These are phyloP conservation scores for Ceratosolen fusciceps DNA, from an alignment of 1,140 invertebrate genomes.

Conservation along the genomic window DNA sequence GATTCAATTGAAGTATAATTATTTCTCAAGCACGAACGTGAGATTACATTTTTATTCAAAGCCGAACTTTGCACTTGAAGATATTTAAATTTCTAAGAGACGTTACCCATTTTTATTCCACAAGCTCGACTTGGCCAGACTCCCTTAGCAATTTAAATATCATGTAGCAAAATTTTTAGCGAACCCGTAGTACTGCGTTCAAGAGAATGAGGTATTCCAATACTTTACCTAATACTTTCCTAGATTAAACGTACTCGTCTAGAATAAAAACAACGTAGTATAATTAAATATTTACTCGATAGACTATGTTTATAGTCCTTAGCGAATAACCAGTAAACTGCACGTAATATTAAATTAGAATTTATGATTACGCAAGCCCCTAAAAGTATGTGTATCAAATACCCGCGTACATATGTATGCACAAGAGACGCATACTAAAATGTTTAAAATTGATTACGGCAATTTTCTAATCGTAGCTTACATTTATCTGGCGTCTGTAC, in stretches of 20 bases:
- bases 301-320: too few relatives aligned
- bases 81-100: background rate
- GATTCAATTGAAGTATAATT: background rate
- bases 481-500: background rate
- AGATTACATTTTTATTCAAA: background rate
- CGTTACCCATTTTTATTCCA: background rate
- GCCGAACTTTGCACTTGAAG: background rate
- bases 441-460: background rate
- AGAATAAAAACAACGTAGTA: background rate
- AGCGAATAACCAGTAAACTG: background rate
- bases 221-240: background rate
- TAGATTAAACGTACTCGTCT: background rate
- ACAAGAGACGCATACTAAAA: background rate
- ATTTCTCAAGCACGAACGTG: background rate
- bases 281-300: background rate
- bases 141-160: background rate
- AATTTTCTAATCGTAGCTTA: background rate
- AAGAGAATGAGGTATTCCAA: background rate
- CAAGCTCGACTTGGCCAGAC: background rate
- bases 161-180: background rate
- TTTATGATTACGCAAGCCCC: background rate
- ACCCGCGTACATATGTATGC: too few relatives aligned
- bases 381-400: background rate
- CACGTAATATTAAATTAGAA: background rate
- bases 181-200: background rate